Evolutionary conservation across 2,888 invertebrate species (phyloP).

Genomic region (Pelosia muscerda): DNA sequence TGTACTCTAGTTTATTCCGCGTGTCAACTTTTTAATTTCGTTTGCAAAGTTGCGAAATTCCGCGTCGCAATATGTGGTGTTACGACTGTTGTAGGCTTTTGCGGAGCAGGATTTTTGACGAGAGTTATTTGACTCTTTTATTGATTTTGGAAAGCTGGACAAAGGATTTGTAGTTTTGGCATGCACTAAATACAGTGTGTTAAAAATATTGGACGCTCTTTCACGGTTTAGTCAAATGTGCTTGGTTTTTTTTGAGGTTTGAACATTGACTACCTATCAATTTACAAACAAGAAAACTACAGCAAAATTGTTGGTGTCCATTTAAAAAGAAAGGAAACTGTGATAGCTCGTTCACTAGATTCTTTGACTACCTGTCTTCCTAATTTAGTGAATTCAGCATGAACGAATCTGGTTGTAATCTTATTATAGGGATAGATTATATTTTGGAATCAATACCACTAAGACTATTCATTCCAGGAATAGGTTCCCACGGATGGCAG

Average conservation of each 20-base stretch:
- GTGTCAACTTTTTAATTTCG: slow-evolving; percentile 70
- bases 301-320: background rate
- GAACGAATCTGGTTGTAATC: too few species aligned
- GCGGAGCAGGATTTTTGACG: slow-evolving; percentile 27
- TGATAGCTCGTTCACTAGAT: background rate
- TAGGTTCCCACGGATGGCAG: too few species aligned
- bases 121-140: slow-evolving; percentile 34
- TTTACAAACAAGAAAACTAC: background rate
- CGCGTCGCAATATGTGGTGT: slow-evolving; percentile 54
- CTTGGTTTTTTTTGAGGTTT: background rate
- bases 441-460: too few species aligned
- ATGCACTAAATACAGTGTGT: slow-evolving; percentile 8
- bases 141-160: slow-evolving; percentile 29
- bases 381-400: too few species aligned
- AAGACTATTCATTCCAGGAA: too few species aligned
- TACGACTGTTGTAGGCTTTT: slow-evolving; percentile 51
- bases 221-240: background rate
- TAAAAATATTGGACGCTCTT: background rate
- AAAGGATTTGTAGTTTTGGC: slow-evolving; percentile 26
- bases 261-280: background rate
- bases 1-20: slow-evolving; percentile 52
- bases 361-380: too few species aligned
- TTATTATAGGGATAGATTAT: too few species aligned
- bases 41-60: slow-evolving; percentile 53
- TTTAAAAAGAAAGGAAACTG: background rate